A percentile compares a stretch with the other conserved stretches of the same genome.
phyloP scores from a whole-genome alignment of 2,888 invertebrate genomes.

The Hermaeophaga mercurialis region DNA sequence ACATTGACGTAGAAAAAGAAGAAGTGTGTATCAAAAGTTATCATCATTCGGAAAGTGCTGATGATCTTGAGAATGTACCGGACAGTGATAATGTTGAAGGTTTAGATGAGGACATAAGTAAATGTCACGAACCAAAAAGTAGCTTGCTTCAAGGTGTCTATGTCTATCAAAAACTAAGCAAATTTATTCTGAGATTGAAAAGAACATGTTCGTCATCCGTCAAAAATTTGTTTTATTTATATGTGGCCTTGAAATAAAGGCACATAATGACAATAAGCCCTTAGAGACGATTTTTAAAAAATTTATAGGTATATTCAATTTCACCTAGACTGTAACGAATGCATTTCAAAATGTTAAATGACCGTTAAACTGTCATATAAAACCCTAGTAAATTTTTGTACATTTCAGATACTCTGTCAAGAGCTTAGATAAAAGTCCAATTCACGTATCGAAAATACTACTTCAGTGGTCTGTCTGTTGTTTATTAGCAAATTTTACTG shows the following conservation, averaged over 20 bases:
- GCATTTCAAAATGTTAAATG: slow-evolving; percentile 36
- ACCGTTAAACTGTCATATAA: slow-evolving; percentile 37
- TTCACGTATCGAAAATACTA: too few species aligned
- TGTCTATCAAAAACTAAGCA: slow-evolving; percentile 39
- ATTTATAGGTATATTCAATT: background rate
- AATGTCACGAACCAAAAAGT: too few species aligned
- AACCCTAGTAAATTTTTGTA: slow-evolving; percentile 28
- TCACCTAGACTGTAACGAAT: slow-evolving; percentile 30
- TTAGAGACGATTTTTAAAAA: slow-evolving; percentile 33
- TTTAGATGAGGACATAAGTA: too few species aligned
- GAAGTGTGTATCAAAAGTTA: too few species aligned
- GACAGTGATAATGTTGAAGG: too few species aligned
- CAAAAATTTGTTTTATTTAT: slow-evolving; percentile 47
- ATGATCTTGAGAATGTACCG: too few species aligned
- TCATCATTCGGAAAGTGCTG: too few species aligned
- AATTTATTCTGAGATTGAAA: slow-evolving; percentile 44
- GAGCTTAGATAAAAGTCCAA: background rate
- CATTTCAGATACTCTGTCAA: slow-evolving; percentile 22
- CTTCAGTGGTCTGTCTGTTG: too few species aligned
- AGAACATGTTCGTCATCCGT: slow-evolving; percentile 46
- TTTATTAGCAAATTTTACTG: too few species aligned
- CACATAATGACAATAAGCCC: slow-evolving; percentile 47
- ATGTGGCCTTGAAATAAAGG: slow-evolving; percentile 41
- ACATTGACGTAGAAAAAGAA: too few species aligned
- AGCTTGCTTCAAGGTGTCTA: slow-evolving; percentile 43